Conservation (phyloP, 2,797 vertebrate species). For the Peromyscus melanophrys region DNA sequence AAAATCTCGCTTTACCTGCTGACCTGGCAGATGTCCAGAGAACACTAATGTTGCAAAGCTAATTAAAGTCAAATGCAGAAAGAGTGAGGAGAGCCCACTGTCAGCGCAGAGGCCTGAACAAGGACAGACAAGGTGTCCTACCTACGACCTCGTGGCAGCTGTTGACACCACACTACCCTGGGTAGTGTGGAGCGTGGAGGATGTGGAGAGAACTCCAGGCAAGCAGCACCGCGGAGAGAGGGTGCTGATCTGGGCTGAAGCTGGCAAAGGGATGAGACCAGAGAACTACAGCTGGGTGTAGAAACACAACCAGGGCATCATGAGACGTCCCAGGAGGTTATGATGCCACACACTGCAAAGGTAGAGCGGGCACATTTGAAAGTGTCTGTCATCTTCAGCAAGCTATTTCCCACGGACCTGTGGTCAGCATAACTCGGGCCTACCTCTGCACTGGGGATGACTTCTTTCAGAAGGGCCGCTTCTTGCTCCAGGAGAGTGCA, state of each 20-base stretch:
- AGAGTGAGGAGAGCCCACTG: background rate
- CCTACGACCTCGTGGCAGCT: too few species aligned
- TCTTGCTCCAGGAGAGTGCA: background rate
- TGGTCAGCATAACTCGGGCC: background rate
- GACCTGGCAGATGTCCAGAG: background rate
- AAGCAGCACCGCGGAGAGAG: fast-evolving
- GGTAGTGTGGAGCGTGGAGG: too few species aligned
- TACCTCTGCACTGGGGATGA: background rate
- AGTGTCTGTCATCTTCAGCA: background rate
- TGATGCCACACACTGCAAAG: fast-evolving
- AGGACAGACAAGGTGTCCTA: background rate
- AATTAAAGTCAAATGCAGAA: conserved; percentile 71
- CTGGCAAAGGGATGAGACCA: too few species aligned
- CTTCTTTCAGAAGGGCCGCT: background rate
- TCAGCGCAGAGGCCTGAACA: background rate
- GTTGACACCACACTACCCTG: background rate
- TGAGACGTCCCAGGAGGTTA: background rate
- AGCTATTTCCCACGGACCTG: background rate
- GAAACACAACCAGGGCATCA: too few species aligned
- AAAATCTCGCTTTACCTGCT: conserved; percentile 40
- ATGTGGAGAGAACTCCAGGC: background rate
- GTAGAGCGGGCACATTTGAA: background rate
- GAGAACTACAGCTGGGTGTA: background rate
- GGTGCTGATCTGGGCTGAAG: too few species aligned
- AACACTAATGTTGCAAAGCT: background rate